Percentiles rank a stretch among this genome's conserved stretches.
Conservation (phyloP, 2,113 vertebrate species). For the Pica pica region DNA sequence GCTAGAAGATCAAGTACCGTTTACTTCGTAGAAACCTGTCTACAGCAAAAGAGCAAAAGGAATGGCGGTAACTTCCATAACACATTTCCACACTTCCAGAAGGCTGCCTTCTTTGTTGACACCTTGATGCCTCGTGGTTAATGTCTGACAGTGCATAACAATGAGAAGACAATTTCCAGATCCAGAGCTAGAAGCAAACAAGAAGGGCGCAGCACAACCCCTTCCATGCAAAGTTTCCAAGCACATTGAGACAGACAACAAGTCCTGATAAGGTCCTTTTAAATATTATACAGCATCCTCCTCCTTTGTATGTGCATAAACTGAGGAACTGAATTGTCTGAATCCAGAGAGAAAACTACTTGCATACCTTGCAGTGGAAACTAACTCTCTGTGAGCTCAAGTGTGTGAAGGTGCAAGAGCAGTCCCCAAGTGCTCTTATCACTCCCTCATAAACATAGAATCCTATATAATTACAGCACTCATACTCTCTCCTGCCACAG, state of each 20-base stretch:
- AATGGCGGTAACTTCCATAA: neutral
- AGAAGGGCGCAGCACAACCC: neutral
- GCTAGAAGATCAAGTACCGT: neutral
- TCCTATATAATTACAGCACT: neutral
- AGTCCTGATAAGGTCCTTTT: neutral
- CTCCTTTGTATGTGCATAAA: neutral
- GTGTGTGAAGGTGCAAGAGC: neutral
- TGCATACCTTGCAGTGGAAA: neutral
- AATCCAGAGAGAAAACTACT: neutral
- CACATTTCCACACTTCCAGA: neutral
- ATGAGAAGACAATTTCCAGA: neutral
- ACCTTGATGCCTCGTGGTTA: neutral
- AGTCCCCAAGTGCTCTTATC: rapidly evolving
- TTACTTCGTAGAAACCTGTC: neutral
- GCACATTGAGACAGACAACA: neutral
- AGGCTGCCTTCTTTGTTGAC: neutral
- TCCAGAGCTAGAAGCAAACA: neutral
- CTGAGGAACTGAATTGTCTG: neutral
- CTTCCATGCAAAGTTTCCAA: neutral
- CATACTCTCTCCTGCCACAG: neutral
- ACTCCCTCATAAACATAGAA: neutral
- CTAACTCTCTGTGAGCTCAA: neutral
- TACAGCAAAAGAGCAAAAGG: neutral
- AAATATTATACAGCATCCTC: neutral
- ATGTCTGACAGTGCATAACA: neutral